Percentiles rank a stretch among this genome's conserved stretches.
Evolutionary conservation across 2,888 invertebrate genomes (phyloP).

Genomic region (Lasioglossum malachurum): DNA sequence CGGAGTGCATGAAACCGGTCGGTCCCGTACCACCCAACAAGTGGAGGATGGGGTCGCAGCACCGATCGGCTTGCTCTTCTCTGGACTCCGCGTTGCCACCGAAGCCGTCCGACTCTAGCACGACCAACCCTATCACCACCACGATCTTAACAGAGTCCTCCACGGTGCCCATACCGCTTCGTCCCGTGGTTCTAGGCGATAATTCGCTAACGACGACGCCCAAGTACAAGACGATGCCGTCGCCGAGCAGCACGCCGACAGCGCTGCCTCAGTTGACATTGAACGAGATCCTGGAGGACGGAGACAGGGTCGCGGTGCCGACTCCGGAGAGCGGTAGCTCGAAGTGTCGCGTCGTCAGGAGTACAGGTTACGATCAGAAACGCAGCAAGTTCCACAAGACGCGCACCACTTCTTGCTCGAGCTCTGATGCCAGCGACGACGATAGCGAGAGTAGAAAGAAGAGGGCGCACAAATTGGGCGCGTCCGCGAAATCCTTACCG

Average conservation of each 20-base stretch:
- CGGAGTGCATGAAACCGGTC: slow-evolving; percentile 78
- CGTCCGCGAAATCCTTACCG: slow-evolving; percentile 88
- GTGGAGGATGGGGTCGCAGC: slow-evolving; percentile 82
- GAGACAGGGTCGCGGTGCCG: slow-evolving; percentile 80
- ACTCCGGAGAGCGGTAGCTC: slow-evolving; percentile 62
- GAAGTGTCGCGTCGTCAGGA: slow-evolving; percentile 76
- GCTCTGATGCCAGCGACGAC: slow-evolving; percentile 96
- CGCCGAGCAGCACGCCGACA: slow-evolving; percentile 85
- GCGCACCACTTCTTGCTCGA: slow-evolving; percentile 95
- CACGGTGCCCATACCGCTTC: slow-evolving; percentile 86
- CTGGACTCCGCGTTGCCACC: slow-evolving; percentile 66
- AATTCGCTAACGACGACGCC: slow-evolving; percentile 79
- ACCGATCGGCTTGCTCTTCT: slow-evolving; percentile 72
- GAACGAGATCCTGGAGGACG: slow-evolving; percentile 90
- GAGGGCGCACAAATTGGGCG: slow-evolving; percentile 90
- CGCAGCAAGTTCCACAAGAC: slow-evolving; percentile 90
- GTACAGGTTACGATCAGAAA: slow-evolving; percentile 86
- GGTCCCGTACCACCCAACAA: slow-evolving; percentile 76
- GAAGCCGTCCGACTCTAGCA: slow-evolving; percentile 40
- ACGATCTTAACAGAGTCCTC: slow-evolving; percentile 86
- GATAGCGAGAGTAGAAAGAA: slow-evolving; percentile 94
- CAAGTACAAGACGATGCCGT: slow-evolving; percentile 88
- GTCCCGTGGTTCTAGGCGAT: slow-evolving; percentile 78
- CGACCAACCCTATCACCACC: slow-evolving; percentile 78
- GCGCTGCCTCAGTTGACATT: slow-evolving; percentile 85